phyloP scores from a whole-genome alignment of 64 coral and sea anemone species.

The Pocillopora verrucosa region DNA sequence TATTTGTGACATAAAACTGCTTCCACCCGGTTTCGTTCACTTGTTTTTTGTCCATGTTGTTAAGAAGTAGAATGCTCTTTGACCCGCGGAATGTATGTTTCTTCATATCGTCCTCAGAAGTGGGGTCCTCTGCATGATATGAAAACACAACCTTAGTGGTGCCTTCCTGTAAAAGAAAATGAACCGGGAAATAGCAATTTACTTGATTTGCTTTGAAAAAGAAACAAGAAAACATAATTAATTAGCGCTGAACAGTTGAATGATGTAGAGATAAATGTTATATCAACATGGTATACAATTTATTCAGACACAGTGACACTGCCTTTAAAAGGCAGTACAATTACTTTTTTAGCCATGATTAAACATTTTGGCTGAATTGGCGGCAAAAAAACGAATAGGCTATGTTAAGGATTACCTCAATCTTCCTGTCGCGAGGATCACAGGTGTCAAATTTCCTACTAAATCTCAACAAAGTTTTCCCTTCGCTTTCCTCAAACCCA shows the following conservation, averaged over 20 bases:
- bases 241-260: too few relatives aligned
- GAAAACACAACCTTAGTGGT: constrained; percentile 57
- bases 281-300: too few relatives aligned
- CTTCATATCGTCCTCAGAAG: background rate
- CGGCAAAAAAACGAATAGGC: too few relatives aligned
- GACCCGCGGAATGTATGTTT: constrained; percentile 28
- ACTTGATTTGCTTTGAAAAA: too few relatives aligned
- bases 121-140: constrained; percentile 63
- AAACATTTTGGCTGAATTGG: too few relatives aligned
- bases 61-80: constrained; percentile 44
- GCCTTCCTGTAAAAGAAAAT: constrained; percentile 24
- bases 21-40: background rate
- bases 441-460: constrained; percentile 53
- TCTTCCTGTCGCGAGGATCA: constrained; percentile 46
- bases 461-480: constrained; percentile 38
- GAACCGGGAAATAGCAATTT: too few relatives aligned
- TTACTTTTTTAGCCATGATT: too few relatives aligned
- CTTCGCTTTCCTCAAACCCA: constrained; percentile 23
- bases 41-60: constrained; percentile 33
- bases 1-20: constrained; percentile 10
- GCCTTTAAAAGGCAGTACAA: too few relatives aligned
- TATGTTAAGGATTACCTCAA: constrained; percentile 7
- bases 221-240: too few relatives aligned
- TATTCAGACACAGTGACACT: too few relatives aligned
- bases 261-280: too few relatives aligned